Evolutionary conservation across 2,113 vertebrate species (phyloP), one percentile per base, ranked within the genome.

Genomic region (Holacanthus passer): DNA sequence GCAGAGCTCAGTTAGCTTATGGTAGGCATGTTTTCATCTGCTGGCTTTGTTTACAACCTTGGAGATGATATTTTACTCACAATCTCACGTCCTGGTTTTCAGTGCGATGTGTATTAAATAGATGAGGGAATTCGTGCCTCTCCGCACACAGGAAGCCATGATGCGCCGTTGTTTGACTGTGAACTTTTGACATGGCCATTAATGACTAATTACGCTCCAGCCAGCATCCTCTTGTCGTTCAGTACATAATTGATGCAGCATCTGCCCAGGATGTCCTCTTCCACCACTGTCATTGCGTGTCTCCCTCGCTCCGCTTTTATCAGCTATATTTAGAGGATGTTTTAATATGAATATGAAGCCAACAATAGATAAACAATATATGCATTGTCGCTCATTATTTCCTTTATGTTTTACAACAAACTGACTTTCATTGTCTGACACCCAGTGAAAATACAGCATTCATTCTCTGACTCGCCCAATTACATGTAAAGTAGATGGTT

Each of bases 141-240:
- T 71, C 10, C 22, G 13, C 13, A 37, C 16, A 73, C 29, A 66
- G 29, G 16, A 66, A 55, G 53, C 20, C 20, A 39, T 22, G 37
- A 45, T 66, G 55, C 50, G 56, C 31, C 67, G 32, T 74, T 68
- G 72, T 70, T 73, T 77, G 65, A 78, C 67, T 69, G 31, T 77
- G 43, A 81, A 86, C 71, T 35, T 77, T 67, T 88, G 75, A 79
- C 70, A 81, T 68, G 48, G 11, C 47, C 65, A 82, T 73, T 81
- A 72, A 79, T 79, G 73, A 76, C 43, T 71, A 75, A 79, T 84
- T 60, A 27, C 24, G 19, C 75, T 84, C 32, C 63, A 82, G 31
- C 59, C 52, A 56, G 55, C 45, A 74, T 58, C 43, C 37, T 60
- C 73, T 71, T 81, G 55, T 81, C 74, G 60, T 71, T 79, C 41